phyloP scores from a whole-genome alignment of 2,888 invertebrate genomes.

The Sturmia bella region DNA sequence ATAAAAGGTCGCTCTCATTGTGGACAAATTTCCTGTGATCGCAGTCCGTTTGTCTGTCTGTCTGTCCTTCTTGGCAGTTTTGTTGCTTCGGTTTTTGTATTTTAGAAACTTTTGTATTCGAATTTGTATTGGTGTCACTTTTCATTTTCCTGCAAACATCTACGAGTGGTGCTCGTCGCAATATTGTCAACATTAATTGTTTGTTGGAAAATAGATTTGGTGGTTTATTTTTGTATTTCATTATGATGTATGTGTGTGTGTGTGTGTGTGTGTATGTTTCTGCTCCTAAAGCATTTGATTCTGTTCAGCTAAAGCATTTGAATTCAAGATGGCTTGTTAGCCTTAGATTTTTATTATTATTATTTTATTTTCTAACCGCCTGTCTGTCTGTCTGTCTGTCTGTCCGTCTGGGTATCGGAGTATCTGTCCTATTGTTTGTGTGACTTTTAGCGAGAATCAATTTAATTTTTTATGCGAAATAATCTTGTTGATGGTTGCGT shows the following conservation, averaged over 20 bases:
- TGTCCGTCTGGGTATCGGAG: constrained; percentile 24
- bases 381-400: constrained; percentile 5
- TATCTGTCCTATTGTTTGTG: constrained; percentile 68
- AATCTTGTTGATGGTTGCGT: constrained; percentile 80
- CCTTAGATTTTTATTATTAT: constrained; percentile 43
- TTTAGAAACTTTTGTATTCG: constrained; percentile 27
- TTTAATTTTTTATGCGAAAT: constrained; percentile 80
- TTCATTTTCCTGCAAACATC: constrained; percentile 48
- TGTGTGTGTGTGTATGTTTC: no score
- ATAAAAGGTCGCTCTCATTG: constrained; percentile 76
- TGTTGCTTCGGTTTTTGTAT: constrained; percentile 15
- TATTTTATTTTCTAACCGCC: constrained; percentile 37
- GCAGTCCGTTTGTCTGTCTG: no score
- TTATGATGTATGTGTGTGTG: neutral
- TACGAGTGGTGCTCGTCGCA: constrained; percentile 45
- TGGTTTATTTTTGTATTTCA: constrained; percentile 38
- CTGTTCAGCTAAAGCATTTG: constrained; percentile 21
- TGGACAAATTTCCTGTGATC: constrained; percentile 77
- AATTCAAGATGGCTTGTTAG: constrained; percentile 25
- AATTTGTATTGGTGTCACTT: constrained; percentile 54
- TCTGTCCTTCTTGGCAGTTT: neutral
- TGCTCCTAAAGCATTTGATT: no score
- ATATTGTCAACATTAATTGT: constrained; percentile 40
- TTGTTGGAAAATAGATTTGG: constrained; percentile 35
- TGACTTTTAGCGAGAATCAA: constrained; percentile 80